Evolutionary conservation across 2,113 vertebrate species (phyloP).

Genomic region (Heterochromis multidens): DNA sequence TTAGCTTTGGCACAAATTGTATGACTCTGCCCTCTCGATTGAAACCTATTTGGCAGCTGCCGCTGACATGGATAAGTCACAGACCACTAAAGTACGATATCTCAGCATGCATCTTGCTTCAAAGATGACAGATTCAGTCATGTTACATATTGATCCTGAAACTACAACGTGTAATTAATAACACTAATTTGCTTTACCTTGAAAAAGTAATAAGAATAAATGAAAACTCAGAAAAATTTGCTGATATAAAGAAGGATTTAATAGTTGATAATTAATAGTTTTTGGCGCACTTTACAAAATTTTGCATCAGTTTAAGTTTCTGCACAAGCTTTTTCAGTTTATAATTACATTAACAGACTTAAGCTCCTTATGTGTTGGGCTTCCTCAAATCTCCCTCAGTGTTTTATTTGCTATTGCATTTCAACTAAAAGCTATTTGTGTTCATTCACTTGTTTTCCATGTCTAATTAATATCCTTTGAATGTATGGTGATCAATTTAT

Average conservation of each 20-base stretch:
- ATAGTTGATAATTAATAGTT: neutral
- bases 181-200: slow-evolving; percentile 27
- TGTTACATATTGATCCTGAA: slow-evolving; percentile 54
- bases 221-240: neutral
- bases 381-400: slow-evolving; percentile 25
- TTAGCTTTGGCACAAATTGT: slow-evolving; percentile 74
- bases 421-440: slow-evolving; percentile 74
- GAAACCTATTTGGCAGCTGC: slow-evolving; percentile 73
- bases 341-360: neutral
- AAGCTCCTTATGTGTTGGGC: neutral
- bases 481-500: slow-evolving; percentile 78
- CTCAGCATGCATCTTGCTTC: slow-evolving; percentile 45
- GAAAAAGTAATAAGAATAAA: neutral
- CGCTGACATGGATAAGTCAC: slow-evolving; percentile 65
- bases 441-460: slow-evolving; percentile 75
- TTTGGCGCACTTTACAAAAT: neutral
- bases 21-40: slow-evolving; percentile 69
- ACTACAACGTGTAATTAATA: slow-evolving; percentile 14
- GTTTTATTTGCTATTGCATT: slow-evolving; percentile 67
- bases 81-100: slow-evolving; percentile 49
- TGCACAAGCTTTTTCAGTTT: neutral
- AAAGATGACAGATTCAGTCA: slow-evolving; percentile 56
- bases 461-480: slow-evolving; percentile 80
- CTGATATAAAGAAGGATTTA: neutral
- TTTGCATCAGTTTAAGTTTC: neutral